phyloP scores from a whole-genome alignment of 2,113 vertebrate genomes.

The Thalassarche chlororhynchos region DNA sequence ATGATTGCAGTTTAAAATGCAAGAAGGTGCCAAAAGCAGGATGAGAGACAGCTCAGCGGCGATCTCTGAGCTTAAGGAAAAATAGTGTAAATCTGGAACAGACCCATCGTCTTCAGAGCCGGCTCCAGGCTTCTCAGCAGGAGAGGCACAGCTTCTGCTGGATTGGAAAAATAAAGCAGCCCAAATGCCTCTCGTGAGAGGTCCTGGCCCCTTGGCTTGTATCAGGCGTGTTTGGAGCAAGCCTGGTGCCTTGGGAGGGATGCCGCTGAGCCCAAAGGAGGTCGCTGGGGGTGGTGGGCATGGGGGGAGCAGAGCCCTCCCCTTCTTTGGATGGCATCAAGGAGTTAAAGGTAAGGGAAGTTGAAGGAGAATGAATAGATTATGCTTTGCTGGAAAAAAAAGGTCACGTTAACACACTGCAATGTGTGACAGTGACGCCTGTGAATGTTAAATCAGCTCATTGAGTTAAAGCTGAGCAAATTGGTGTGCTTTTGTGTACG shows the following conservation, averaged over 20 bases:
- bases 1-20: neutral
- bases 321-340: fast-evolving
- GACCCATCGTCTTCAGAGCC: neutral
- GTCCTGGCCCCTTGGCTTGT: neutral
- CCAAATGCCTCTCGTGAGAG: neutral
- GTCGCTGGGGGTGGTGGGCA: neutral
- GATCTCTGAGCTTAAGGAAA: slow-evolving; percentile 13
- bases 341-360: neutral
- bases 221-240: neutral
- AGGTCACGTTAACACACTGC: neutral
- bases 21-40: slow-evolving; percentile 12
- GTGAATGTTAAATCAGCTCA: neutral
- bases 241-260: neutral
- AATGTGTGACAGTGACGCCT: neutral
- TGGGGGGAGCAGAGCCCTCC: neutral
- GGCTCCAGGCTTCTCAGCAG: slow-evolving; percentile 45
- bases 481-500: fast-evolving
- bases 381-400: neutral
- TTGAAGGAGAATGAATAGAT: neutral
- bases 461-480: neutral
- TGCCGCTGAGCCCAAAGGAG: neutral
- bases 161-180: slow-evolving; percentile 16
- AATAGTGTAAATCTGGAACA: slow-evolving; percentile 32
- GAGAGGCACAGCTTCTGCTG: slow-evolving; percentile 28
- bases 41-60: neutral